Evolutionary conservation across 2,888 invertebrate species (phyloP).

Genomic region (Lithophane leautieri): DNA sequence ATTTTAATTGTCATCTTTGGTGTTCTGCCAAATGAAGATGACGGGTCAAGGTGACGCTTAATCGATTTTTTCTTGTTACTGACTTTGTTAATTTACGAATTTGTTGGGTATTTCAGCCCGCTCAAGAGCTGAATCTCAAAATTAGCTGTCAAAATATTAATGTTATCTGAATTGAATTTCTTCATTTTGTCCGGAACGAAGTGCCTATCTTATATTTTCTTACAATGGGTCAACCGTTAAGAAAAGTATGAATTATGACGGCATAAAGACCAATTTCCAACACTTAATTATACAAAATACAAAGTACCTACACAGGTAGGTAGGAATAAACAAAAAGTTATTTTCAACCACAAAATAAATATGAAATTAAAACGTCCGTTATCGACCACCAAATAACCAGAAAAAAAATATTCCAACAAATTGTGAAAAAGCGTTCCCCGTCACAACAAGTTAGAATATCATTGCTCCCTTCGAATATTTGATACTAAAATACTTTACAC

Average conservation of each 20-base stretch:
- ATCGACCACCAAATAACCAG: conserved; percentile 6
- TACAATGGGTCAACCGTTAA: not conserved
- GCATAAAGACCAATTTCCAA: not conserved
- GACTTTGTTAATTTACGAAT: not conserved
- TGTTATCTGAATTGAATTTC: not conserved
- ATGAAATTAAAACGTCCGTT: conserved; percentile 4
- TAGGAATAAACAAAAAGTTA: not conserved
- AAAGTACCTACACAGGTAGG: not conserved
- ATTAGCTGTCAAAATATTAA: not conserved
- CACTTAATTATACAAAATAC: not conserved
- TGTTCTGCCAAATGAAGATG: conserved; percentile 51
- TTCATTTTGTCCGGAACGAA: not conserved
- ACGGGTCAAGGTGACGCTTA: conserved; percentile 48
- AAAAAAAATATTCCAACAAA: conserved; percentile 9
- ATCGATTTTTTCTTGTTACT: conserved; percentile 16
- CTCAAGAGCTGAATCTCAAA: not conserved
- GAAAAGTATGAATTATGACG: not conserved
- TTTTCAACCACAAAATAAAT: not conserved
- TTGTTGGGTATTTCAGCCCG: not conserved
- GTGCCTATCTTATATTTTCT: not conserved
- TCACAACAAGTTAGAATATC: conserved; percentile 34
- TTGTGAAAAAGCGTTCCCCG: conserved; percentile 14
- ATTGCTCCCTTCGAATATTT: conserved; percentile 14
- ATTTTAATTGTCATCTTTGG: conserved; percentile 59
- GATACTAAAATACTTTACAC: conserved; percentile 40